These are phyloP conservation scores for Pachypeltis micranthus DNA, from an alignment of 1,140 invertebrate genomes.

Conservation along the genomic window DNA sequence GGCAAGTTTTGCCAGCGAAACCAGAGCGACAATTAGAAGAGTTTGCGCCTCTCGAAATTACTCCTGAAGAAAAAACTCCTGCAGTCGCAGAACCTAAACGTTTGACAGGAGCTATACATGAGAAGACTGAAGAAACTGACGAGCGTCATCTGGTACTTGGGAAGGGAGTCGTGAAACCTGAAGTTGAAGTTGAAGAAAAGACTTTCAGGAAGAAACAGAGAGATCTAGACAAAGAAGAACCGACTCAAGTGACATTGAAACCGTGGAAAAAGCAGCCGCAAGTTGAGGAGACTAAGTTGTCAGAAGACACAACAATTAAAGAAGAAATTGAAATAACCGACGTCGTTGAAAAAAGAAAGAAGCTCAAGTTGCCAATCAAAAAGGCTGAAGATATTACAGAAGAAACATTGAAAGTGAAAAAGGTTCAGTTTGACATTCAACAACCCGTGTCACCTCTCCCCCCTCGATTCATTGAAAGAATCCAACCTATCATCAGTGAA, in stretches of 20 bases:
- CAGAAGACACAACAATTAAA: constrained; percentile 35
- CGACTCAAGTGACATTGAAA: constrained; percentile 27
- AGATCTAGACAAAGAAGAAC: constrained; percentile 19
- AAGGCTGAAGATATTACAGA: constrained; percentile 16
- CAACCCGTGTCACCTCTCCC: constrained; percentile 35
- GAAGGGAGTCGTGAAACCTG: constrained; percentile 31
- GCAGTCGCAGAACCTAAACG: constrained; percentile 25
- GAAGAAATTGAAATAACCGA: constrained; percentile 27
- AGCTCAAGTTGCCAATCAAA: constrained; percentile 17
- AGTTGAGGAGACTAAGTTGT: constrained; percentile 33
- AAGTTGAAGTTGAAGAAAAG: constrained; percentile 24
- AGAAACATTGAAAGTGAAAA: constrained; percentile 15
- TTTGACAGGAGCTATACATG: constrained; percentile 23
- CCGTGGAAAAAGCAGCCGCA: constrained; percentile 22
- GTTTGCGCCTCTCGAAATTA: constrained; percentile 32
- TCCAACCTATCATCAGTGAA: constrained; percentile 52
- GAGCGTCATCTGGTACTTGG: constrained; percentile 34
- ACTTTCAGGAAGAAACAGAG: constrained; percentile 23
- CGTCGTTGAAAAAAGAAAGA: constrained; percentile 5
- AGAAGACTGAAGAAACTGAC: constrained; percentile 32
- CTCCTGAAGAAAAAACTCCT: constrained; percentile 24
- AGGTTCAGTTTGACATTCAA: constrained; percentile 15
- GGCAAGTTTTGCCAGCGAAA: constrained; percentile 35
- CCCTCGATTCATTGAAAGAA: constrained; percentile 54
- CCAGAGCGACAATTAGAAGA: constrained; percentile 38